A percentile compares a stretch with the other conserved stretches of the same genome.
Evolutionary conservation across 2,797 vertebrate species (phyloP).

Genomic region (Pseudotriccus pelzelni): DNA sequence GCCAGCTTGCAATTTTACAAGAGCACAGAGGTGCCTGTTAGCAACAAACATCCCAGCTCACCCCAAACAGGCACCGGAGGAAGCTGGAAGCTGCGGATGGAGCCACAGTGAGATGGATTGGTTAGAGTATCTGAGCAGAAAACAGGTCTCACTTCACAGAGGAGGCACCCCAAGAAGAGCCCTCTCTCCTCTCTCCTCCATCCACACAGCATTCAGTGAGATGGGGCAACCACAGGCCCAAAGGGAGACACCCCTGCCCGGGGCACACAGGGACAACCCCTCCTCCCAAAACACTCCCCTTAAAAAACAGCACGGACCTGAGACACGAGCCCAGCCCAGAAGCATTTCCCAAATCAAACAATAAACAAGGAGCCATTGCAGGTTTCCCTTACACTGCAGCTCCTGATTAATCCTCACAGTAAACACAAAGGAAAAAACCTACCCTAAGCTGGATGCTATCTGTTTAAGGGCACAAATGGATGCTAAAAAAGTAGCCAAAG

Average conservation of each 20-base stretch:
- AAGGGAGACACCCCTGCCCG: neutral
- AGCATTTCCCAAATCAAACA: conserved; percentile 55
- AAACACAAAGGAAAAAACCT: conserved; percentile 53
- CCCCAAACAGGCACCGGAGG: accelerated
- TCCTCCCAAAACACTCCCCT: neutral
- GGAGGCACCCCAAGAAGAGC: neutral
- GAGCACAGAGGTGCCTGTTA: neutral
- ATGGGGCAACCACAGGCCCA: too few relatives aligned
- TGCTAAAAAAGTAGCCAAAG: neutral
- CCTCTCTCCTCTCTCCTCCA: neutral
- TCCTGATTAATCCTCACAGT: conserved; percentile 61
- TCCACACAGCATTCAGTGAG: neutral
- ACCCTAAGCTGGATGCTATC: conserved; percentile 33
- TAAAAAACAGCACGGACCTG: neutral
- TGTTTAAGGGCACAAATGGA: conserved; percentile 11
- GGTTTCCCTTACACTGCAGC: conserved; percentile 46
- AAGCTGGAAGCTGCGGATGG: neutral
- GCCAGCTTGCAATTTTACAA: neutral
- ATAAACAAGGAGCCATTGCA: conserved; percentile 34
- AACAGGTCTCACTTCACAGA: neutral
- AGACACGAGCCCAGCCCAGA: neutral
- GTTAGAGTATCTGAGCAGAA: neutral
- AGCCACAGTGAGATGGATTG: accelerated
- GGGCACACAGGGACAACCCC: neutral
- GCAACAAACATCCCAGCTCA: neutral